Evolutionary conservation across 2,888 invertebrate species (phyloP), one percentile per base, ranked within the genome.

Genomic region (Orthonevra nobilis): DNA sequence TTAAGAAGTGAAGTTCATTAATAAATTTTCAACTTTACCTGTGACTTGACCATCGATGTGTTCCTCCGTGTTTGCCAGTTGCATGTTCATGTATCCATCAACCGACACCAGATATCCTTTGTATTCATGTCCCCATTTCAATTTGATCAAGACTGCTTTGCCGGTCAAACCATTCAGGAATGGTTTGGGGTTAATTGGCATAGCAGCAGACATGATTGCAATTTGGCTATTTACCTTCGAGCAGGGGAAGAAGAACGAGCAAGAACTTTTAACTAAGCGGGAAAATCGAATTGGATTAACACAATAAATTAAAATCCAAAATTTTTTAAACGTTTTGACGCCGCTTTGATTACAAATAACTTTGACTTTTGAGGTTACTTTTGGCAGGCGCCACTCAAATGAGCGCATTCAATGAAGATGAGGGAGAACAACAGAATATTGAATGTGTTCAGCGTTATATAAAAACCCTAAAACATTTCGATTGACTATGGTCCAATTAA

Each of bases 101-200:
- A 98, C 97, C 2, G 99, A 98, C 0, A 99, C 99, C 28, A 99
- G 90, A 84, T 97, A 95, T 9, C 99, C 99, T 92, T 98, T 98
- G 89, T 99, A 99, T 89, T 99, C 99, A 89, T 99, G 99, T 23
- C 99, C 99, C 99, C 99, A 99, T 88, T 99, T 99, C 77, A 99
- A 91, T 90, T 99, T 99, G 1, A 99, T 98, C 89, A 98, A 93
- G 34, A 99, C 98, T 36, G 97, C 94, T 90, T 99, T 99, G 10
- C 99, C 99, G 0, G 98, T 99, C 46, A 99, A 91, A 86, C 96
- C 96, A 91, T 99, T 99, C 60, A 99, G 91, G 90, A 98, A 99
- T 79, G 99, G 99, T 91, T 99, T 99, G 2, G 99, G 99, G 90
- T 99, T 99, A 87, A 99, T 95, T 83, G 97, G 97, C 95, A 97